phyloP scores from a whole-genome alignment of 2,888 invertebrate genomes.

The Dasysyrphus albostriatus region DNA sequence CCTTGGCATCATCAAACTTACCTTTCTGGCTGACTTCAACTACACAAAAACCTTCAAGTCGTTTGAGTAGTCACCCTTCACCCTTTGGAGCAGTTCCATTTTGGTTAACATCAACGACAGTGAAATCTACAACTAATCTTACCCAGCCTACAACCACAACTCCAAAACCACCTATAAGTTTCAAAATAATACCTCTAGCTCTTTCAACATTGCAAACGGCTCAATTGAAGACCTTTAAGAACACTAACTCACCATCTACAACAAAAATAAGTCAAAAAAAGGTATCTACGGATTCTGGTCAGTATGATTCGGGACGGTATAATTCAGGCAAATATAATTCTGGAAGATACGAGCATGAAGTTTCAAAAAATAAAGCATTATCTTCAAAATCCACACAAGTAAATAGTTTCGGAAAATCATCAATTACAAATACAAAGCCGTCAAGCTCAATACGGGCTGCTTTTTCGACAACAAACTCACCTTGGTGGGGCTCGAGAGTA shows the following conservation, averaged over 20 bases:
- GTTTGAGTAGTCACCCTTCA: not conserved
- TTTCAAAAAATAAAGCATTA: not conserved
- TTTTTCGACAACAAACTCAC: not conserved
- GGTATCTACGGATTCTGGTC: not conserved
- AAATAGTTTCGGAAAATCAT: not conserved
- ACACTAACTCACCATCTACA: not conserved
- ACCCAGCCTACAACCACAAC: not conserved
- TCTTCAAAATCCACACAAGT: not conserved
- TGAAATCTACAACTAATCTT: not conserved
- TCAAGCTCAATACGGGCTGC: not conserved
- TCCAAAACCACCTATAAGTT: not conserved
- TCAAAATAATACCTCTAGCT: not conserved
- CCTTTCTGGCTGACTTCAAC: slow-evolving; percentile 8
- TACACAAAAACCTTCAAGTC: not conserved
- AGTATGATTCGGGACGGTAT: slow-evolving; percentile 45
- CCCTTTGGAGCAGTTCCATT: not conserved
- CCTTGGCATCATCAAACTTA: not conserved
- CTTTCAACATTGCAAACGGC: not conserved
- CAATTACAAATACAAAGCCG: not conserved
- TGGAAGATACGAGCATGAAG: slow-evolving; percentile 35
- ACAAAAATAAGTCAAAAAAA: not conserved
- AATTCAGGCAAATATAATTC: slow-evolving; percentile 30
- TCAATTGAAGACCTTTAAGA: slow-evolving; percentile 10
- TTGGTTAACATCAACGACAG: not conserved
- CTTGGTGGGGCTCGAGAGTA: not conserved